A percentile compares a stretch with the other conserved stretches of the same genome.
phyloP scores from a whole-genome alignment of 2,888 invertebrate genomes.

The Amblyjoppa fuscipennis region DNA sequence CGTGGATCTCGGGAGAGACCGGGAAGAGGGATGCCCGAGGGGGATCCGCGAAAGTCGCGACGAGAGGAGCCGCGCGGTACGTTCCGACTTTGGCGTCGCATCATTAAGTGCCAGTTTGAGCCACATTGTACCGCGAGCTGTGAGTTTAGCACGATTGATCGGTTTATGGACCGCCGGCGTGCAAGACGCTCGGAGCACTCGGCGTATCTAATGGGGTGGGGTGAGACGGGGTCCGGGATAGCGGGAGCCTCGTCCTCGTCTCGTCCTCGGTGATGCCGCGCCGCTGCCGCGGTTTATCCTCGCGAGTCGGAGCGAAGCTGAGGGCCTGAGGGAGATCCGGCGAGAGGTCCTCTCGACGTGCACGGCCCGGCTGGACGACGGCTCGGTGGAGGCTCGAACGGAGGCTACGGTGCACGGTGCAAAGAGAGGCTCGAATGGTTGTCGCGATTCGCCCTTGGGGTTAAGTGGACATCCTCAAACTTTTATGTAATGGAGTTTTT shows the following conservation, averaged over 20 bases:
- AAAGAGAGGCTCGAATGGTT: constrained; percentile 68
- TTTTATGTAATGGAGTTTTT: constrained; percentile 75
- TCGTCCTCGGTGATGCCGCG: not conserved
- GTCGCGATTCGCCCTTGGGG: constrained; percentile 81
- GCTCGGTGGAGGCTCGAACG: constrained; percentile 64
- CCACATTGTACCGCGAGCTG: constrained; percentile 72
- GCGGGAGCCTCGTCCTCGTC: not conserved
- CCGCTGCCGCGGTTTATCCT: not conserved
- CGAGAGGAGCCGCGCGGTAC: constrained; percentile 57
- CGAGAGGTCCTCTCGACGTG: constrained; percentile 36
- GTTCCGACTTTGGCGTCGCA: constrained; percentile 71
- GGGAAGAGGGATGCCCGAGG: not conserved
- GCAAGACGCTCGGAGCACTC: constrained; percentile 53
- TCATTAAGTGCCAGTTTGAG: constrained; percentile 77
- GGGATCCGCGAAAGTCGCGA: constrained; percentile 58
- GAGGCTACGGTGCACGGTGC: constrained; percentile 68
- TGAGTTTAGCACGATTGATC: constrained; percentile 81
- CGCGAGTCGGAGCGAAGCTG: constrained; percentile 32
- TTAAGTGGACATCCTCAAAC: constrained; percentile 82
- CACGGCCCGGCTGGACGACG: not conserved
- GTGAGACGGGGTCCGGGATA: constrained; percentile 31
- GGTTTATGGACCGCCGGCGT: constrained; percentile 78
- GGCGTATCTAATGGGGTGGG: constrained; percentile 66
- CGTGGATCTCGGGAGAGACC: not conserved
- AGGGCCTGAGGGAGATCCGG: constrained; percentile 14